Conservation (phyloP, 2,888 invertebrate species). For the Gibbula magus region DNA sequence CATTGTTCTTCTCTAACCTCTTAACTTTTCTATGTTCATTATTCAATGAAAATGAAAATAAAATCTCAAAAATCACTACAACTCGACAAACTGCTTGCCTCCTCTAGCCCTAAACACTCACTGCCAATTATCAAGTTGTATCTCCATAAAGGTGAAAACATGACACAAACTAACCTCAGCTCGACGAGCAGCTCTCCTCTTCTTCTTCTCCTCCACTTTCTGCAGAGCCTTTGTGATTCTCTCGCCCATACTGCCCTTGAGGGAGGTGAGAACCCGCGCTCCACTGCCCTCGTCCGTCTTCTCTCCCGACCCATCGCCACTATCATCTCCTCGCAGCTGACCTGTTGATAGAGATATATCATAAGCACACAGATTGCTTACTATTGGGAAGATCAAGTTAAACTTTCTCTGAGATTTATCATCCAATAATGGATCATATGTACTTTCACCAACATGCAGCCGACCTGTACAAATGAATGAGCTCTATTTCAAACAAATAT, state of each 20-base stretch:
- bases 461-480: too few relatives aligned
- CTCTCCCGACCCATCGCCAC: constrained; percentile 47
- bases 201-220: constrained; percentile 74
- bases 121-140: not conserved
- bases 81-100: not conserved
- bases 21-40: too few relatives aligned
- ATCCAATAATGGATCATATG: too few relatives aligned
- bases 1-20: too few relatives aligned
- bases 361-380: too few relatives aligned
- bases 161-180: constrained; percentile 60
- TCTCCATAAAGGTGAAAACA: not conserved
- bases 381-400: too few relatives aligned
- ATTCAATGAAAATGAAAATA: too few relatives aligned
- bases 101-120: not conserved
- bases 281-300: constrained; percentile 51
- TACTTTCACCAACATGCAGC: too few relatives aligned
- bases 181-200: constrained; percentile 67
- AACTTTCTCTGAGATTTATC: too few relatives aligned
- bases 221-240: constrained; percentile 71
- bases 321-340: constrained; percentile 50
- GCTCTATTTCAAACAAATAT: too few relatives aligned
- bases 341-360: constrained; percentile 40
- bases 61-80: not conserved
- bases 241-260: constrained; percentile 74
- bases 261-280: constrained; percentile 63